Evolutionary conservation across 2,888 invertebrate genomes (phyloP).

Genomic region (Lasioglossum zephyrum): DNA sequence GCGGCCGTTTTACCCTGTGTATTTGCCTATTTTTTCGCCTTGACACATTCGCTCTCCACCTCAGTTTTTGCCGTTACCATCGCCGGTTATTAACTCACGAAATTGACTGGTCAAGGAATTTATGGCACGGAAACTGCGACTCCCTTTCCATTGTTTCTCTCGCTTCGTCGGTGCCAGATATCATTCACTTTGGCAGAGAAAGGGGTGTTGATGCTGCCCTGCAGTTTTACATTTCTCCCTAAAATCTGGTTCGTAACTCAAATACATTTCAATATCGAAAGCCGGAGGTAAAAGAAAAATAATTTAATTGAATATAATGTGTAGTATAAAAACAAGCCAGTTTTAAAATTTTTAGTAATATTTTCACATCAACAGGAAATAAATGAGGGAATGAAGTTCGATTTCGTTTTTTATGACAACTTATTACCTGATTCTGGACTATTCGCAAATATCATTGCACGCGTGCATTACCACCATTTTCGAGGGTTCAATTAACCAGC

Average conservation of each 20-base stretch:
- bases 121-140: background rate
- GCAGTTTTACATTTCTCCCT: background rate
- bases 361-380: no score
- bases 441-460: background rate
- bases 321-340: no score
- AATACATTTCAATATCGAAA: background rate
- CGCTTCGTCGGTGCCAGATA: background rate
- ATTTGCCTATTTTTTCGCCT: constrained; percentile 59
- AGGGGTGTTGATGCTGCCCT: background rate
- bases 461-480: background rate
- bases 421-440: background rate
- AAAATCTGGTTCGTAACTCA: background rate
- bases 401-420: background rate
- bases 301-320: no score
- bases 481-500: background rate
- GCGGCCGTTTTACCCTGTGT: constrained; percentile 60
- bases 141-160: background rate
- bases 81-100: background rate
- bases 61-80: constrained; percentile 22
- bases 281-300: no score
- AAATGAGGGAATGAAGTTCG: background rate
- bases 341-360: no score
- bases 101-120: background rate
- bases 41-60: constrained; percentile 32
- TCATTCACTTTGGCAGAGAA: background rate